Percentiles rank a stretch among this genome's conserved stretches.
Evolutionary conservation across 2,113 vertebrate species (phyloP).

Genomic region (Ivindomyrus marchei): DNA sequence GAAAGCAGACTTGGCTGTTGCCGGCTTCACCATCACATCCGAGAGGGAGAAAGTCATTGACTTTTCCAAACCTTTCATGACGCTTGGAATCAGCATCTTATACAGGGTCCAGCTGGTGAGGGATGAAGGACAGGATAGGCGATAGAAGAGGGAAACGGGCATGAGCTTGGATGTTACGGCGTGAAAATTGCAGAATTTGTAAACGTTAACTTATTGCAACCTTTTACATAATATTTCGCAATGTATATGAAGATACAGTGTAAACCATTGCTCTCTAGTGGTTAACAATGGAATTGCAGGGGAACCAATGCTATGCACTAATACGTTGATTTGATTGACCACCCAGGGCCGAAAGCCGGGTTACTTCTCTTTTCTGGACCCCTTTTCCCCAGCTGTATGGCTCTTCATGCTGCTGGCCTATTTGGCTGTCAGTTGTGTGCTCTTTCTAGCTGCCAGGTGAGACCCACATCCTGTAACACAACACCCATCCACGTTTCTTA

Average conservation of each 20-base stretch:
- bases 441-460: constrained; percentile 86
- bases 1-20: constrained; percentile 86
- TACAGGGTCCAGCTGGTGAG: constrained; percentile 79
- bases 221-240: not conserved
- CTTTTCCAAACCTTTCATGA: constrained; percentile 91
- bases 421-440: constrained; percentile 85
- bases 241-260: not conserved
- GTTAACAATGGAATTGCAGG: not conserved
- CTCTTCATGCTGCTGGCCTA: constrained; percentile 92
- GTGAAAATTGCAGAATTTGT: not conserved
- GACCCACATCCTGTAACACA: not conserved
- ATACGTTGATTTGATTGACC: constrained; percentile 29
- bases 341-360: constrained; percentile 81
- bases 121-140: not conserved
- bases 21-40: constrained; percentile 84
- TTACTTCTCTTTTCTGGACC: constrained; percentile 91
- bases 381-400: constrained; percentile 90
- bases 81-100: constrained; percentile 83
- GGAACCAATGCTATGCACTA: not conserved
- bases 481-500: not conserved
- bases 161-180: not conserved
- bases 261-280: constrained; percentile 19
- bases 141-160: not conserved
- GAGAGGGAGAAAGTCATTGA: constrained; percentile 89
- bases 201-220: not conserved